phyloP scores from a whole-genome alignment of 2,797 vertebrate genomes.

The Ispidina lecontei region DNA sequence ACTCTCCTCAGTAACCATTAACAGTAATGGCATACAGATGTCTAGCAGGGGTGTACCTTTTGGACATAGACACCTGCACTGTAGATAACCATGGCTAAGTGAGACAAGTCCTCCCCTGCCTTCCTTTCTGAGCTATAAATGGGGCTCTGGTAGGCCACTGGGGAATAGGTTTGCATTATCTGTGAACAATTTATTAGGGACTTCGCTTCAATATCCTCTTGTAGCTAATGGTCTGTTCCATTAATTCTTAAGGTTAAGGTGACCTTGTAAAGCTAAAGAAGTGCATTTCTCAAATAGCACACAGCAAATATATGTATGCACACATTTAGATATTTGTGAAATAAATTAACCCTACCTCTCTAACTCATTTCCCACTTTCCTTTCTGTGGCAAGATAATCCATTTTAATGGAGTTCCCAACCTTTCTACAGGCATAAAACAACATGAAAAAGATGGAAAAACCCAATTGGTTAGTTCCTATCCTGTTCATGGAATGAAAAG shows the following conservation, averaged over 20 bases:
- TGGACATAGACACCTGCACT: neutral
- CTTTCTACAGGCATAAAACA: constrained; percentile 65
- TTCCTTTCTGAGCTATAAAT: neutral
- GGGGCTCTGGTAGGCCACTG: neutral
- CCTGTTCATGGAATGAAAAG: constrained; percentile 31
- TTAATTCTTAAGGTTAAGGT: constrained; percentile 49
- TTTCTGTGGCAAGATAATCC: constrained; percentile 55
- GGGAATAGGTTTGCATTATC: constrained; percentile 12
- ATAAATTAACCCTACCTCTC: constrained; percentile 55
- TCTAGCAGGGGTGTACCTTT: neutral
- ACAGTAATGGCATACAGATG: constrained; percentile 6
- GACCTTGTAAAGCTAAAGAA: constrained; percentile 56
- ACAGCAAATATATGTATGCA: constrained; percentile 23
- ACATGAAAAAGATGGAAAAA: constrained; percentile 43
- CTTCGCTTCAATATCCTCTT: constrained; percentile 6
- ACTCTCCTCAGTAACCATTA: constrained; percentile 29
- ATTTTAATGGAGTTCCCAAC: constrained; percentile 65
- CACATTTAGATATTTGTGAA: constrained; percentile 17
- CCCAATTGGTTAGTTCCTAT: constrained; percentile 22
- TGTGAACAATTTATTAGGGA: neutral
- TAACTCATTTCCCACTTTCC: constrained; percentile 56
- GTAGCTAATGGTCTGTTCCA: constrained; percentile 39
- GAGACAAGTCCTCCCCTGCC: neutral
- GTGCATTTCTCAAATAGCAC: constrained; percentile 40
- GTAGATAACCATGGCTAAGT: neutral